Base-by-base conservation (phyloP, 2,797 vertebrate species). In the Parauchenoglanis ngamensis region DNA sequence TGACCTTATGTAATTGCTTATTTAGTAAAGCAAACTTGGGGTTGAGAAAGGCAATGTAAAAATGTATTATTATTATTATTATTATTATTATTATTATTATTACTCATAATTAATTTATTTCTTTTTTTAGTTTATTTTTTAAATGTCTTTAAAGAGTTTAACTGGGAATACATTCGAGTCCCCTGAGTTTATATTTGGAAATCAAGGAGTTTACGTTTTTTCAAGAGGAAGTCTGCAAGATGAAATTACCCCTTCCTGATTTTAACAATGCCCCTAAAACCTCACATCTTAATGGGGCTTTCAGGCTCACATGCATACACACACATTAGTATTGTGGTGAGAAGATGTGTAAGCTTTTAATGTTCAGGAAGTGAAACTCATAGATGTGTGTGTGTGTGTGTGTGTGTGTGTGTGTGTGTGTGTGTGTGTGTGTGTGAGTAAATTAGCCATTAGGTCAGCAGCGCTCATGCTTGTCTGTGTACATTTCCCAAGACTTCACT, bases 401-500 rank as follows among this genome's bases (percentile, higher is more conserved):
- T 87, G 83, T 85, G 88, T 35, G 78, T 63, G 28, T 31, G 83
- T 86, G 89, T 79, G 83, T 88, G 68, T 73, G 85, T 83, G 56
- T 73, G 89, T 84, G 83, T 79, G 59, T 81, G 78, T 79, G 89
- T 87, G 77, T 68, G 83, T 61, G 68, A 5, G 82, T 59, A 35
- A 77, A 92, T 93, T 92, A 95, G 90, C 95, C 93, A 95, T 93
- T 91, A 89, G 90, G 93, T 94, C 93, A 93, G 93, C 93, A 92
- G 88, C 88, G 93, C 91, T 92, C 92, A 93, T 89, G 89, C 89
- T 92, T 87, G 90, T 91, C 91, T 94, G 93, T 94, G 94, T 94
- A 94, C 93, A 91, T 93, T 94, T 94, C 91, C 91, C 90, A 93
- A 95, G 95, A 95, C 91, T 92, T 95, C 94, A 94, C 89, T 91